phyloP scores from a whole-genome alignment of 2,113 vertebrate species.

The Megalops atlanticus region DNA sequence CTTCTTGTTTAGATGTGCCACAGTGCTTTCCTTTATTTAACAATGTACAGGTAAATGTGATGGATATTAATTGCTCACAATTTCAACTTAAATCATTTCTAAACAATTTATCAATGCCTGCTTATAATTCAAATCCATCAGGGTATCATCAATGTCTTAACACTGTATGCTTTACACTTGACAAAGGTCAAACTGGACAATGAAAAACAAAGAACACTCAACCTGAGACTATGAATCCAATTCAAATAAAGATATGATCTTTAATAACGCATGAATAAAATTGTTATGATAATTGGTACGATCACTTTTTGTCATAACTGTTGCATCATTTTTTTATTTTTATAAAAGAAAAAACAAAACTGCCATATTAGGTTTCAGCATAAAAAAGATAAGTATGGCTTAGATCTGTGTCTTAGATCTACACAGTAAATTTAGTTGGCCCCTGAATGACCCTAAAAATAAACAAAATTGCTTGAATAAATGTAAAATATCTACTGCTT shows the following conservation, averaged over 20 bases:
- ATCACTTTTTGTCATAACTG: background rate
- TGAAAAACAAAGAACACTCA: too few species aligned
- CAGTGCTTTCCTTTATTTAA: too few species aligned
- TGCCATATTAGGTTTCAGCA: background rate
- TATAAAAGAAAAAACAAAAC: background rate
- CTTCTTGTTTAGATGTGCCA: background rate
- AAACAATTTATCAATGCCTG: background rate
- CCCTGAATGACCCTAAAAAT: background rate
- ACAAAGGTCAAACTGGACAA: too few species aligned
- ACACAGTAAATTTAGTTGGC: background rate
- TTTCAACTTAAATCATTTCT: background rate
- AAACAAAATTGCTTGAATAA: background rate
- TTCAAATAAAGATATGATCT: background rate
- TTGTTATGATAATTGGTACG: background rate
- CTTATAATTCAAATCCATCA: background rate
- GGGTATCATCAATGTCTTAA: background rate
- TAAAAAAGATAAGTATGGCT: background rate
- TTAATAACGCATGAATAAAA: background rate
- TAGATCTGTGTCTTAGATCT: background rate
- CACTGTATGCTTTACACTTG: too few species aligned
- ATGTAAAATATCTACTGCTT: background rate
- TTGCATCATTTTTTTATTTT: background rate
- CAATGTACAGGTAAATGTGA: too few species aligned
- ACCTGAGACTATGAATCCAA: background rate
- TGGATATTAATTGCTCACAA: background rate